Evolutionary conservation across 2,888 invertebrate species (phyloP).

Genomic region (Cephalotes varians): DNA sequence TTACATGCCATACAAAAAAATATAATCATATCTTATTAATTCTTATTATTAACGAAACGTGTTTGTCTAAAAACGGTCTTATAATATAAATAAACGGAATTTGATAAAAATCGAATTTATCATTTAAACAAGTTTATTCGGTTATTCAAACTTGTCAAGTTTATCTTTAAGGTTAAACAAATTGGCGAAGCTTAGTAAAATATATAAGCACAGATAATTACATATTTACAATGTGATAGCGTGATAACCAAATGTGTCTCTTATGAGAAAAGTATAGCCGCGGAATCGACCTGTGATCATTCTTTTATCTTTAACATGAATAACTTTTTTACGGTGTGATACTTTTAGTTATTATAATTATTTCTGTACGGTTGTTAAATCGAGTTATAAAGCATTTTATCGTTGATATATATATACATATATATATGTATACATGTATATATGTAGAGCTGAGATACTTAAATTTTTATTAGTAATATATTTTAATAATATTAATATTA

Average conservation of each 20-base stretch:
- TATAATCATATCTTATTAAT: neutral
- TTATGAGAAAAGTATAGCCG: neutral
- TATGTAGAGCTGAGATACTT: neutral
- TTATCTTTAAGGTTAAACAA: slow-evolving; percentile 40
- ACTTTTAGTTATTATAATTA: neutral
- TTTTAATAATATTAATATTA: too few relatives aligned
- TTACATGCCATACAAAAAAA: neutral
- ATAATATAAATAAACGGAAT: neutral
- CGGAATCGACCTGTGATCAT: too few relatives aligned
- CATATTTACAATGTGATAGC: neutral
- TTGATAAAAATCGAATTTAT: neutral
- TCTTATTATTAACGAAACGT: neutral
- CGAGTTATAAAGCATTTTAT: neutral
- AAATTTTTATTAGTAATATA: neutral
- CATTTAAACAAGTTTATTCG: too few relatives aligned
- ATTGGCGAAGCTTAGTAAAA: slow-evolving; percentile 34
- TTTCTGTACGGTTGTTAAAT: neutral
- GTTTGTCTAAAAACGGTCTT: neutral
- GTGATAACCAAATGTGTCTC: neutral
- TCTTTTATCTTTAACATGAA: neutral
- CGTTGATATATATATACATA: too few relatives aligned
- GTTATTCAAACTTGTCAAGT: neutral
- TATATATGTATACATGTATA: neutral
- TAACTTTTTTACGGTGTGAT: neutral
- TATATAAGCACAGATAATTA: slow-evolving; percentile 1